Base-by-base conservation (phyloP, 2,797 vertebrate species). In the Diplodus sargus region DNA sequence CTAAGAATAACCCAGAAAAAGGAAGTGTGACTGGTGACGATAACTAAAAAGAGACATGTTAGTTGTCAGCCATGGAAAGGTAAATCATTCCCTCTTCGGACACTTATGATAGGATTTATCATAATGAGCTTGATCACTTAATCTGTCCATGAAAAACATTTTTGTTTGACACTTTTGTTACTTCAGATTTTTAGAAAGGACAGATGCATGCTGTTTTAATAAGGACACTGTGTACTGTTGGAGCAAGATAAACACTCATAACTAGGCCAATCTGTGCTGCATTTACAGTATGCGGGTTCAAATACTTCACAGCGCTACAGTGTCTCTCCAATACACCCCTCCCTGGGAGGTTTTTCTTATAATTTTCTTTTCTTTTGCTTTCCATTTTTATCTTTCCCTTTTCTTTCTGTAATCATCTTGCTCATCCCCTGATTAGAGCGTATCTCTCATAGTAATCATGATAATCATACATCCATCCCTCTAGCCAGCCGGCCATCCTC, bases 221-320 rank as follows among this genome's bases (percentile, higher is more conserved):
- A 83, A 79, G 85, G 75, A 85, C 89, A 88, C 82, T 4, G 85
- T 86, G 89, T 90, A 68, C 85, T 73, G 70, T 20, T 70, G 64
- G 63, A 75, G 75, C 76, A 47, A 72, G 58, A 85, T 86, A 81
- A 90, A 89, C 74, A 85, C 48, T 66, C 43, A 72, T 79, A 89
- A 91, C 70, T 86, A 87, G 90, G 89, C 79, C 87, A 89, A 71
- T 76, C 85, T 87, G 53, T 86, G 75, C 82, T 84, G 83, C 84
- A 76, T 89, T 87, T 78, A 89, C 73, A 76, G 71, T 72, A 84
- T 79, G 78, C 82, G 64, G 72, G 79, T 82, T 86, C 84, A 85
- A 69, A 88, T 30, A 81, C 76, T 74, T 66, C 51, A 61, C 65
- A 54, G 22, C 67, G 69, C 48, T 49, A 72, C 68, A 52, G 61